Base-by-base conservation (phyloP, 1,140 invertebrate genomes). In the Achatina immaculata region DNA sequence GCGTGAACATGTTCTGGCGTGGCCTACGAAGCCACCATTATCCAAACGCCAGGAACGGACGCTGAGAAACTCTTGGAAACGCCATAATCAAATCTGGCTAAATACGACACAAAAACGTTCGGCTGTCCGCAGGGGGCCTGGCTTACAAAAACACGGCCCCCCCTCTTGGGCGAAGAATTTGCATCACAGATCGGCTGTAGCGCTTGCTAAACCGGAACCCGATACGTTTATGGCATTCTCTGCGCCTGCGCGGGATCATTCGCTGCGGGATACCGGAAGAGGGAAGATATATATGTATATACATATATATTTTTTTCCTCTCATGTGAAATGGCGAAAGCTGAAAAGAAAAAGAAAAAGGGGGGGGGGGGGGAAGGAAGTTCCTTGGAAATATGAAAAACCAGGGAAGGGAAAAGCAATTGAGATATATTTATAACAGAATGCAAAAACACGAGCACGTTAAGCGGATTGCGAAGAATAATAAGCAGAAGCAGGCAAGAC, bases 81-180 rank as follows among this genome's bases (percentile, higher is more conserved):
- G 31, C 58, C 28, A 62, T 62, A 62, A 62, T 62, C 58, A 62
- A 62, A 62, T 62, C 58, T 62, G 58, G 58, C 58, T 28, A 55
- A 62, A 62, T n/a, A 62, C 58, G 58, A 62, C 58, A 62, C 58
- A 62, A 62, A 62, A 62, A 62, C 58, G 58, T 31, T 62, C 58
- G 6, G 58, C 21, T n/a, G 58, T 6, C 58, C 58, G n/a, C 28
- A 62, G 58, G 58, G 28, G 58, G 58, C 7, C 58, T 62, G 1
- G 58, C 58, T 62, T 62, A 62, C 58, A 62, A 62, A 62, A 62
- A 62, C 58, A 62, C 58, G 16, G 58, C 58, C 58, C 58, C n/a
- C 58, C 58, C 45, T 62, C 58, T 31, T 4, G n/a, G n/a, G 58
- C 58, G n/a, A 62, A n/a, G 58, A 28, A 62, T 62, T 62, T 62